Evolutionary conservation across 1,140 invertebrate genomes (phyloP), one percentile per base, ranked within the genome.

Genomic region (Drosophila arawakana): DNA sequence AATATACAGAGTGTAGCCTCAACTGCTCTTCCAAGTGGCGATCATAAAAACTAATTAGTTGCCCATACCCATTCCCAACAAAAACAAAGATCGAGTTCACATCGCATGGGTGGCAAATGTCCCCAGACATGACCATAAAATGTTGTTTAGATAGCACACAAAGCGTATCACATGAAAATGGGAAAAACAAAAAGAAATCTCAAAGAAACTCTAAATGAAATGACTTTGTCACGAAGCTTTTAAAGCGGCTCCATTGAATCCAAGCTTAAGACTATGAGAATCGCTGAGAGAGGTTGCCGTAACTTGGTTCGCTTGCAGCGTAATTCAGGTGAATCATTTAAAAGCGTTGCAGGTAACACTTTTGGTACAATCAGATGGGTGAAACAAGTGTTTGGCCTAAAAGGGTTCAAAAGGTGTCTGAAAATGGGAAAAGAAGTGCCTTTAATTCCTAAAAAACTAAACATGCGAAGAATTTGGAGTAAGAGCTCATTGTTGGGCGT

Each of bases 31-130:
- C 71, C 78, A 76, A 76, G 65, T 80, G 78, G 71, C 71, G 80
- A 69, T 68, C 77, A 88, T 88, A 88, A 88, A 88, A 88, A 83
- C 84, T 88, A 88, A 88, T 88, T 88, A 88, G 84, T 89, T 89
- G 84, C 63, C 61, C 80, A 69, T 82, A 80, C 65, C 68, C 62
- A 10, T 7, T 18, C 59, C 65, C 80, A 69, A 76, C 83, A 62
- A 65, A 39, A 7, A n/a, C 21, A 11, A 37, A 62, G 67, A 70
- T 62, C 50, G 30, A 39, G 37, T 21, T 43, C 52, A 10, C n/a
- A 61, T 74, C 59, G 67, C 73, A 73, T 83, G 83, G 83, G 83
- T 88, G 83, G 83, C 67, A 88, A 82, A 80, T 89, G 80, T 60
- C 49, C 49, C 46, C 46, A 74, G 84, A 83, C 80, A 30, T 30